Evolutionary conservation across 2,888 invertebrate genomes (phyloP).

Genomic region (Spialia ferax): DNA sequence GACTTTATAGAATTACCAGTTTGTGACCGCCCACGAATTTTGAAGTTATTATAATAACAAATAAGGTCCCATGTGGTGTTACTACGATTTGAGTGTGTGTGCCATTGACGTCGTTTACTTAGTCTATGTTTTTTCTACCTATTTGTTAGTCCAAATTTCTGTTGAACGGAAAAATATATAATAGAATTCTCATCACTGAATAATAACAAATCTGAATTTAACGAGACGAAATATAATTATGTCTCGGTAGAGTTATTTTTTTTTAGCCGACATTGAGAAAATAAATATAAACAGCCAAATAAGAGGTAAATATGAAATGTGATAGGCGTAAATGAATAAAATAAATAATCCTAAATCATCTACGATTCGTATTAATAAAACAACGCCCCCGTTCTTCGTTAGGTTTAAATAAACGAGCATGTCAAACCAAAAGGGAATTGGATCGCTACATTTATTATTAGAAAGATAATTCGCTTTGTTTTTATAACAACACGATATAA

Average conservation of each 20-base stretch:
- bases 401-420: constrained; percentile 15
- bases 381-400: constrained; percentile 10
- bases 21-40: constrained; percentile 28
- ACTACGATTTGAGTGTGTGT: not conserved
- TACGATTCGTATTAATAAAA: constrained; percentile 8
- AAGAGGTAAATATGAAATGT: constrained; percentile 1
- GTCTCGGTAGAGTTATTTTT: no score
- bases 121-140: no score
- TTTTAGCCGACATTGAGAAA: not conserved
- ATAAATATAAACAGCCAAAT: not conserved
- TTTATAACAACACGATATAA: constrained; percentile 37
- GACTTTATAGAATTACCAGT: constrained; percentile 40
- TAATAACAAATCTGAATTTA: not conserved
- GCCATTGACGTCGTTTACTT: no score
- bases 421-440: constrained; percentile 22
- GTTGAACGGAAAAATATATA: not conserved
- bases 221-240: not conserved
- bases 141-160: no score
- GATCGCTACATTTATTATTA: constrained; percentile 34
- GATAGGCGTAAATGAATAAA: not conserved
- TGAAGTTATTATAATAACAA: constrained; percentile 22
- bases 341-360: constrained; percentile 2
- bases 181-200: not conserved
- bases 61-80: constrained; percentile 16
- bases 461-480: constrained; percentile 41